Evolutionary conservation across 2,797 vertebrate genomes (phyloP).

Genomic region (Sciurus carolinensis): DNA sequence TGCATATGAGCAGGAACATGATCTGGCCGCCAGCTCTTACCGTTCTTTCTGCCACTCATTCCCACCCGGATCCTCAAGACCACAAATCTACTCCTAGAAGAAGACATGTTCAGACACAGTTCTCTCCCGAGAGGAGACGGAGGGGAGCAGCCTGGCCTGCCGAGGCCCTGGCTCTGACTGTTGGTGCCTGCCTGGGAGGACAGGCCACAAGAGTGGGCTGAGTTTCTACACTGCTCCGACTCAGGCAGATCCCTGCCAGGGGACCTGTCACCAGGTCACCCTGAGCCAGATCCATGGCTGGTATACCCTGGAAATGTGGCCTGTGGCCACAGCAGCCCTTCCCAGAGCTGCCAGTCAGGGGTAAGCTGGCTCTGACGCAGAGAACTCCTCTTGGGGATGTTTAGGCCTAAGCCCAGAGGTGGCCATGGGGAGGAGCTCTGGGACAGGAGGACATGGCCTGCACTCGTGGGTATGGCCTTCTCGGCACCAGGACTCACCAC

Average conservation of each 20-base stretch:
- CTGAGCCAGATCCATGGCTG: neutral
- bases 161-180: neutral
- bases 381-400: neutral
- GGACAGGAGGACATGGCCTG: neutral
- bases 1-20: neutral
- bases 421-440: too few relatives aligned
- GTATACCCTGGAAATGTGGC: neutral
- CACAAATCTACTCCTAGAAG: neutral
- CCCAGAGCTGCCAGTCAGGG: neutral
- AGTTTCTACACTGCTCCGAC: neutral
- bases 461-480: neutral
- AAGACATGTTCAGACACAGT: neutral
- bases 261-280: neutral
- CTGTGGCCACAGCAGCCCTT: neutral
- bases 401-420: neutral
- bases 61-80: neutral
- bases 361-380: neutral
- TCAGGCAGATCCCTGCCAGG: neutral
- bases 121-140: neutral
- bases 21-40: neutral
- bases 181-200: neutral
- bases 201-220: neutral
- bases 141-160: too few relatives aligned
- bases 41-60: neutral
- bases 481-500: conserved; percentile 89